These are phyloP conservation scores for Netelia fuscicornis DNA, from an alignment of 2,888 invertebrate species.

Conservation along the genomic window DNA sequence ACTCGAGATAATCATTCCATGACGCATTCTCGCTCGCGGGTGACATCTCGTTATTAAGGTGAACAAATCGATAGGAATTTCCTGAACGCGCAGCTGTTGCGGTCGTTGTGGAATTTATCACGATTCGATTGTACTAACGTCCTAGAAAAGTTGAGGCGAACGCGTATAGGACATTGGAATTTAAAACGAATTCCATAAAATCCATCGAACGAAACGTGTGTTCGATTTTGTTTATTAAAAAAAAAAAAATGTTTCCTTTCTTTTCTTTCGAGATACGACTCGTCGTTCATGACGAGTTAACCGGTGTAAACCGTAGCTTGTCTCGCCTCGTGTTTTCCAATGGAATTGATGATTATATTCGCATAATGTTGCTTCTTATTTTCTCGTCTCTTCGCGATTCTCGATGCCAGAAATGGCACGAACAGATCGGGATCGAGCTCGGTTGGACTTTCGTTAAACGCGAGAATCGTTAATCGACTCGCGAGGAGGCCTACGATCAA, in stretches of 20 bases:
- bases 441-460: conserved; percentile 44
- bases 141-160: conserved; percentile 6
- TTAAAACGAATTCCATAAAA: conserved; percentile 8
- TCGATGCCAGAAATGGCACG: conserved; percentile 73
- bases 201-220: not conserved
- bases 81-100: not conserved
- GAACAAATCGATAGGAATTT: conserved; percentile 54
- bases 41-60: conserved; percentile 20
- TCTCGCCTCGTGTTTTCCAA: conserved; percentile 43
- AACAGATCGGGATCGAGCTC: conserved; percentile 76
- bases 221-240: not conserved
- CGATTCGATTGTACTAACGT: conserved; percentile 49
- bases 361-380: conserved; percentile 14
- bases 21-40: not conserved
- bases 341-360: conserved; percentile 36
- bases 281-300: not conserved
- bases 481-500: conserved; percentile 71
- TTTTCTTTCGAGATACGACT: conserved; percentile 25
- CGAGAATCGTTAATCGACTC: conserved; percentile 57
- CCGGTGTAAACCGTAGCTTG: conserved; percentile 43
- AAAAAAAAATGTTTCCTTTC: not conserved
- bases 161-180: conserved; percentile 30
- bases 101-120: conserved; percentile 19
- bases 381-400: conserved; percentile 66
- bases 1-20: not conserved